Evolutionary conservation across 2,888 invertebrate genomes (phyloP).

Genomic region (Callosobruchus maculatus): DNA sequence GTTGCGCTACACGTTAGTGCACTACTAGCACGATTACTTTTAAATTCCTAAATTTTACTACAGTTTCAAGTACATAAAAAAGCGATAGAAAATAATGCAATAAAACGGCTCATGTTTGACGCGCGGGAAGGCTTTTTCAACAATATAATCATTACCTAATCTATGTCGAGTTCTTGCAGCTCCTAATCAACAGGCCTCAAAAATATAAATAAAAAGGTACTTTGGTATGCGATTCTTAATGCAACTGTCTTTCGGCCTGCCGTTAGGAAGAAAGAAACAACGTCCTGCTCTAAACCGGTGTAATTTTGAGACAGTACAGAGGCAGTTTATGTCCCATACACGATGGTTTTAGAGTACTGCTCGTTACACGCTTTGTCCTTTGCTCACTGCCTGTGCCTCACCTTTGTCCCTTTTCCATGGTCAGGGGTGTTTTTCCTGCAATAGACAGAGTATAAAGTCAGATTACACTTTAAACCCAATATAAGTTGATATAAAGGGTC

Average conservation of each 20-base stretch:
- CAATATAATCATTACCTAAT: background rate
- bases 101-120: background rate
- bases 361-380: constrained; percentile 4
- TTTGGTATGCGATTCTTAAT: constrained; percentile 6
- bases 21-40: background rate
- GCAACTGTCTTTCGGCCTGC: constrained; percentile 12
- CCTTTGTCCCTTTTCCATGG: constrained; percentile 50
- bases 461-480: background rate
- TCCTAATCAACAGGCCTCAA: background rate
- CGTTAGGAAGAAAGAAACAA: background rate
- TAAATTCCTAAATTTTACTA: background rate
- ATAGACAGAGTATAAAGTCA: constrained; percentile 18
- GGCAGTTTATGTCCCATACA: background rate
- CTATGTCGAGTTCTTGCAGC: background rate
- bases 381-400: constrained; percentile 51
- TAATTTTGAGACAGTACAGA: background rate
- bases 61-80: background rate
- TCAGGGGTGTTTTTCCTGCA: constrained; percentile 52
- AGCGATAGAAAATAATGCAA: background rate
- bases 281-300: background rate
- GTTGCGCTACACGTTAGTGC: too few relatives aligned
- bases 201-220: background rate
- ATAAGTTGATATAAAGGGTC: too few relatives aligned
- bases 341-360: background rate
- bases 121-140: background rate